Evolutionary conservation across 2,797 vertebrate species (phyloP).

Genomic region (Thunnus albacares): DNA sequence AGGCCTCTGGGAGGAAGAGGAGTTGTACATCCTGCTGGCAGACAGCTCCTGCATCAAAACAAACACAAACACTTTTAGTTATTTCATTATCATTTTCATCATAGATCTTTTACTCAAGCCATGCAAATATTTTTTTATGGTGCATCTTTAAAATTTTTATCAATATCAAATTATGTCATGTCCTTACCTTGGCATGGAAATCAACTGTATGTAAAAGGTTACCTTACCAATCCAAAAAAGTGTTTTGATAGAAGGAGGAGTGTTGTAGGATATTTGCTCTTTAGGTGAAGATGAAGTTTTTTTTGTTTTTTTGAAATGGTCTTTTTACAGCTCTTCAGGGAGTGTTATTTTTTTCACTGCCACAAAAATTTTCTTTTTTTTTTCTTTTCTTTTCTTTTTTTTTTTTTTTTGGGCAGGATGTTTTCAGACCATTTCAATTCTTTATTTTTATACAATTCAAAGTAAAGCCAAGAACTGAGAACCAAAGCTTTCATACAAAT

Average conservation of each 20-base stretch:
- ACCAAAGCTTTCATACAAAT: slow-evolving; percentile 98
- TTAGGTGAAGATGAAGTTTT: slow-evolving; percentile 90
- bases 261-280: slow-evolving; percentile 87
- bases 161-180: neutral
- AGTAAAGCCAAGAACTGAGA: slow-evolving; percentile 92
- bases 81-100: neutral
- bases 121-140: neutral
- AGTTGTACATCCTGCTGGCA: neutral
- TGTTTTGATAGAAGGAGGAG: neutral
- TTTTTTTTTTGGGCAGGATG: slow-evolving; percentile 82
- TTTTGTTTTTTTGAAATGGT: slow-evolving; percentile 85
- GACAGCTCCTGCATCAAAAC: slow-evolving; percentile 54
- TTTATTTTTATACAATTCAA: slow-evolving; percentile 97
- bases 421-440: slow-evolving; percentile 97
- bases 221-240: slow-evolving; percentile 54
- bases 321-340: slow-evolving; percentile 73
- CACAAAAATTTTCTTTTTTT: slow-evolving; percentile 18
- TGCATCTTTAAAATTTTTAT: neutral
- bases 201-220: slow-evolving; percentile 5
- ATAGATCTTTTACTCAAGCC: rapidly evolving
- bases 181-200: slow-evolving; percentile 63
- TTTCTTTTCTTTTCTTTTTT: slow-evolving; percentile 54
- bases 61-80: slow-evolving; percentile 10
- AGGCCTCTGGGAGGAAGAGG: neutral
- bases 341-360: slow-evolving; percentile 67